Conservation (phyloP, 2,113 vertebrate genomes). For the Ceratotherium simum region DNA sequence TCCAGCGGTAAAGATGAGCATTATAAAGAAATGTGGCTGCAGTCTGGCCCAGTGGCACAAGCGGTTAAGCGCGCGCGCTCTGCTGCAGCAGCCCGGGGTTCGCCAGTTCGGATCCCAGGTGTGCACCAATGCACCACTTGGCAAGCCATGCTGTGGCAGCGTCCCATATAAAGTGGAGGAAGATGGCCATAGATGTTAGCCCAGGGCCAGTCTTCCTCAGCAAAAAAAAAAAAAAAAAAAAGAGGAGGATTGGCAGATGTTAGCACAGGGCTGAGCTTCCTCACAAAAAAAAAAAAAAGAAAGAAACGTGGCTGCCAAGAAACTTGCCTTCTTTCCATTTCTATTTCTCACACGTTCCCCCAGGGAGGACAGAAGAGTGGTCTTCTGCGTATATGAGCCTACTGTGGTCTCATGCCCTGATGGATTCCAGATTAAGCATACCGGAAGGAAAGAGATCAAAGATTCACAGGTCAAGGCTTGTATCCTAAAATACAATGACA, state of each 20-base stretch:
- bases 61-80: no score
- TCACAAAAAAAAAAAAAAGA: neutral
- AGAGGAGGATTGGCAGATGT: no score
- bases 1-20: neutral
- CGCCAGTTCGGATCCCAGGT: no score
- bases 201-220: no score
- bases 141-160: no score
- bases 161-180: no score
- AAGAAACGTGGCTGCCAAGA: neutral
- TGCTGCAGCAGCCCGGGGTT: no score
- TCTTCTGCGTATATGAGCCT: neutral
- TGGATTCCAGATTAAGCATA: neutral
- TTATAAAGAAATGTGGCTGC: neutral
- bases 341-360: neutral
- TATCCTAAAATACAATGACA: neutral
- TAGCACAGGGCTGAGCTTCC: no score
- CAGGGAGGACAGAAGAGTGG: neutral
- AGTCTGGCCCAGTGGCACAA: no score
- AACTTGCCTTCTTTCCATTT: neutral
- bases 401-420: neutral
- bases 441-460: neutral
- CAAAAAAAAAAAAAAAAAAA: no score
- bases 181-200: no score
- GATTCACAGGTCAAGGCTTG: neutral
- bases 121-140: no score